Evolutionary conservation across 2,888 invertebrate species (phyloP).

Genomic region (Hirtodrosophila confusa): DNA sequence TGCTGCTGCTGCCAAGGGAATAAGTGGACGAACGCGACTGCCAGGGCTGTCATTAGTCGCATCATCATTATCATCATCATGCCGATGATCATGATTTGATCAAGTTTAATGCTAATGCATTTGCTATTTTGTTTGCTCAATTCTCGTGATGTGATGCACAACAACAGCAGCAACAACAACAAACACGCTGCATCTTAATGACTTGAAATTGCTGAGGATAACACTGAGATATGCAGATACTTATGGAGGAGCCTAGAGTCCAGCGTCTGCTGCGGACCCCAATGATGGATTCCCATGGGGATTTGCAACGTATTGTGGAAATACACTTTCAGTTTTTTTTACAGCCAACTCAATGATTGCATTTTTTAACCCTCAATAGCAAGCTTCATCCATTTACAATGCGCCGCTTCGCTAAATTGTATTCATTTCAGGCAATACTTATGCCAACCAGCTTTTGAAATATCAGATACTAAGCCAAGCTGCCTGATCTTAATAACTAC

Average conservation of each 20-base stretch:
- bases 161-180: conserved; percentile 22
- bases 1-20: conserved; percentile 15
- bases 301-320: conserved; percentile 1
- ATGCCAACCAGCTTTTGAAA: no score
- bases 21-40: conserved; percentile 62
- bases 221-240: conserved; percentile 38
- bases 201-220: conserved; percentile 47
- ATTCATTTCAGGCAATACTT: no score
- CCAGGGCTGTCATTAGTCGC: conserved; percentile 51
- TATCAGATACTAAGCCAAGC: no score
- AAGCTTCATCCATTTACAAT: no score
- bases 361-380: no score
- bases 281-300: conserved; percentile 8
- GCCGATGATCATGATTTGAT: conserved; percentile 50
- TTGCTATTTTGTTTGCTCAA: conserved; percentile 72
- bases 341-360: no score
- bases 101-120: conserved; percentile 60
- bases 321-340: conserved; percentile 36
- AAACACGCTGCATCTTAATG: conserved; percentile 63
- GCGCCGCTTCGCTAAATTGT: no score
- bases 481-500: no score
- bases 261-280: background rate
- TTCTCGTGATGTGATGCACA: conserved; percentile 42
- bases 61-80: conserved; percentile 2
- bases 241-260: conserved; percentile 4